A percentile compares a stretch with the other conserved stretches of the same genome.
These are phyloP conservation scores for Pomatorhinus ruficollis DNA, from an alignment of 2,113 vertebrate species.

Conservation along the genomic window DNA sequence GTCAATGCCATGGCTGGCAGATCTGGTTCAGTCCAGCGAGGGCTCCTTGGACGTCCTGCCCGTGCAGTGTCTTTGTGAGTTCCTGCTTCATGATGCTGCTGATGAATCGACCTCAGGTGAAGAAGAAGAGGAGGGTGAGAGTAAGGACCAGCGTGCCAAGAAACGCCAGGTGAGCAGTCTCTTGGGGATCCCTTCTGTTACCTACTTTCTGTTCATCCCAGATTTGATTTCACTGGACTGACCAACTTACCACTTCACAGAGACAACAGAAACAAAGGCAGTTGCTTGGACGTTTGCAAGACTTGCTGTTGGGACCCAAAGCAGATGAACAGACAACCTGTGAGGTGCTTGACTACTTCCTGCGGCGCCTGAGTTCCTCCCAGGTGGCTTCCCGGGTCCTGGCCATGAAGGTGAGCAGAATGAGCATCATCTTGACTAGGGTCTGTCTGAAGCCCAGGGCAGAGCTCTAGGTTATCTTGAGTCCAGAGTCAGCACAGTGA, in stretches of 20 bases:
- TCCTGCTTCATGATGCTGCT: slow-evolving; percentile 93
- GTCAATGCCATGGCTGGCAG: slow-evolving; percentile 98
- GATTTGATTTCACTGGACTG: neutral
- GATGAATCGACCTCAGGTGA: slow-evolving; percentile 83
- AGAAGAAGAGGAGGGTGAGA: slow-evolving; percentile 92
- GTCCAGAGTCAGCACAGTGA: neutral
- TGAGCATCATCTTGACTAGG: neutral
- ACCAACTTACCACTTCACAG: slow-evolving; percentile 58
- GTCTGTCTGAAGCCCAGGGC: neutral
- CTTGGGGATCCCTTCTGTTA: neutral
- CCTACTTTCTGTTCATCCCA: neutral
- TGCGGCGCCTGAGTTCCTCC: slow-evolving; percentile 92
- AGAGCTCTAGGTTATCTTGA: neutral
- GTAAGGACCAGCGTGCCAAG: slow-evolving; percentile 92
- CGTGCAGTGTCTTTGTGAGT: slow-evolving; percentile 96
- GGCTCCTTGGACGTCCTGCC: slow-evolving; percentile 96
- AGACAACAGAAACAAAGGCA: slow-evolving; percentile 96
- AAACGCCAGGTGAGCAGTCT: slow-evolving; percentile 84
- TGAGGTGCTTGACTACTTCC: slow-evolving; percentile 96
- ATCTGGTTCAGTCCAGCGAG: slow-evolving; percentile 96
- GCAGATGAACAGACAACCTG: slow-evolving; percentile 96
- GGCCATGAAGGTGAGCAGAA: slow-evolving; percentile 90
- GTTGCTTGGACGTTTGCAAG: slow-evolving; percentile 92
- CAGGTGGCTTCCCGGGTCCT: slow-evolving; percentile 94
- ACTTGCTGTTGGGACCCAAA: slow-evolving; percentile 91